Evolutionary conservation across 2,888 invertebrate species (phyloP), one percentile per base, ranked within the genome.

Genomic region (Hylaea fasciaria): DNA sequence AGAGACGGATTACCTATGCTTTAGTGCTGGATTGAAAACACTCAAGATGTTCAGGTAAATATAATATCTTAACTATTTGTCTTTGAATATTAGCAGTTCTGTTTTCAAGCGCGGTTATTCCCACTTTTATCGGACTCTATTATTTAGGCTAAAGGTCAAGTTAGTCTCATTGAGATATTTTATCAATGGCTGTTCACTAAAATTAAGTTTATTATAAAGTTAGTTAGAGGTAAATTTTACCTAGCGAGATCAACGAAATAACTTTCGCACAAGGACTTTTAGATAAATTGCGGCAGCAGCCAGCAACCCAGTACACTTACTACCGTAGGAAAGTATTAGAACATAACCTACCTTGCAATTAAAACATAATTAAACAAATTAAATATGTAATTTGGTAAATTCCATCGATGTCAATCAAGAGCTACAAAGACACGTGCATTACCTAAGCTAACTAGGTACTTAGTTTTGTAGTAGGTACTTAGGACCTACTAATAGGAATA

Each of bases 1-100:
- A 7, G 47, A 48, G 28, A 61, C 44, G 39, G 45, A 40, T 52
- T 49, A n/a, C n/a, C n/a, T n/a, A 55, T 43, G 4, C 12, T 17
- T 22, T 47, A 53, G 14, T 61, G 51, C 43, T 65, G 62, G 48
- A 64, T 62, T 51, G 32, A 51, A 50, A 32, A 41, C 32, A 37
- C 39, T 46, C 70, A 77, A 69, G 50, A 83, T 83, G 83, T 69
- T 51, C 76, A 80, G 83, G 83, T 83, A 77, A 71, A 14, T 10
- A 8, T 1, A 2, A 14, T 13, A 22, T 22, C 22, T 22, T 22
- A 2, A 3, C 39, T n/a, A n/a, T n/a, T 39, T 39, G 1, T 39
- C n/a, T n/a, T n/a, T 39, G 39, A n/a, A 39, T 39, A 1, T 39
- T 39, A 22, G 2, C 22, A 22, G 22, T 22, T 22, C 22, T 22